Conservation (phyloP, 2,113 vertebrate species). For the Corvus cornix region DNA sequence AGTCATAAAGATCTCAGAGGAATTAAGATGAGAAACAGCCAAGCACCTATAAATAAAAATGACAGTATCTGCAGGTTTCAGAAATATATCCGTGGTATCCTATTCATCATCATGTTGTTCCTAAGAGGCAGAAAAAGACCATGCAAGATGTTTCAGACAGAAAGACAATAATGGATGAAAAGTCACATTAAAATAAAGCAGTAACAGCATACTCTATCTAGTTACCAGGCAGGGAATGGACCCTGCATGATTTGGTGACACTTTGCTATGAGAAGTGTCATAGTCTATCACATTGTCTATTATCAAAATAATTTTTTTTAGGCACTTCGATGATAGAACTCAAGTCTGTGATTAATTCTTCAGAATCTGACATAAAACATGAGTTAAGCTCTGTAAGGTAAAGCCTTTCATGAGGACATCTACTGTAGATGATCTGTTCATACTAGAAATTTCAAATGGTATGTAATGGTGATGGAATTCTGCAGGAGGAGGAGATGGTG, state of each 20-base stretch:
- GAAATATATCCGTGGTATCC: neutral
- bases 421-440: neutral
- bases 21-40: neutral
- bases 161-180: slow-evolving; percentile 8
- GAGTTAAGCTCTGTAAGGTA: neutral
- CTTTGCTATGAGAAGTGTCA: neutral
- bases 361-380: neutral
- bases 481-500: neutral
- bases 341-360: neutral
- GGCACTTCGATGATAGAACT: neutral
- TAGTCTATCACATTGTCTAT: too few species aligned
- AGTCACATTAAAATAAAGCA: neutral
- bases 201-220: neutral
- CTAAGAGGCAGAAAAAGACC: neutral
- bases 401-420: neutral
- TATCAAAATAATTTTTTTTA: neutral
- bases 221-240: neutral
- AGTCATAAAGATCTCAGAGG: neutral
- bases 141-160: neutral
- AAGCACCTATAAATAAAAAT: neutral
- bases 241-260: neutral
- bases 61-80: neutral
- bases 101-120: neutral
- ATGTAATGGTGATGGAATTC: neutral
- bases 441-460: neutral